These are phyloP conservation scores for Dendrolimus punctatus DNA, from an alignment of 1,140 invertebrate genomes.

Conservation along the genomic window DNA sequence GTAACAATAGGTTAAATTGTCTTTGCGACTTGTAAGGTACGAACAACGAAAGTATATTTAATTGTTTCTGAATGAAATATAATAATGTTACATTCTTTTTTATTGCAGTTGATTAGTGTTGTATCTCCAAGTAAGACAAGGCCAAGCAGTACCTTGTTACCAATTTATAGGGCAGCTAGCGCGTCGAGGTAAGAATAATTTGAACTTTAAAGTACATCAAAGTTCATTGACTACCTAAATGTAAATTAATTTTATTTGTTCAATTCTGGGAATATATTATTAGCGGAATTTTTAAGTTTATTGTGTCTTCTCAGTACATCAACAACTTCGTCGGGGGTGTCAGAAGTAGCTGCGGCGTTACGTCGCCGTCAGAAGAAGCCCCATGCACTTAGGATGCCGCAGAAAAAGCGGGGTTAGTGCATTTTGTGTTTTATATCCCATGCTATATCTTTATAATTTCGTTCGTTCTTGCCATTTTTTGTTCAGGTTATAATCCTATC, in stretches of 20 bases:
- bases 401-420: constrained; percentile 51
- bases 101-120: constrained; percentile 58
- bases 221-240: too few relatives aligned
- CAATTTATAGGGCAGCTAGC: constrained; percentile 58
- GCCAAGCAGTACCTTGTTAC: constrained; percentile 52
- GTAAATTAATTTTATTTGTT: too few relatives aligned
- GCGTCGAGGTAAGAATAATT: constrained; percentile 43
- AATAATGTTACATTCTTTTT: neutral
- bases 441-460: too few relatives aligned
- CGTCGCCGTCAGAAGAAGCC: constrained; percentile 59
- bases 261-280: neutral
- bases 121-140: constrained; percentile 59
- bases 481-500: too few relatives aligned
- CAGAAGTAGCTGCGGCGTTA: constrained; percentile 56
- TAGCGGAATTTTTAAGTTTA: constrained; percentile 3
- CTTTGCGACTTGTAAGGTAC: neutral
- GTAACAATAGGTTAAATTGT: too few relatives aligned
- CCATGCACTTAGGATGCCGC: constrained; percentile 53
- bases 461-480: too few relatives aligned
- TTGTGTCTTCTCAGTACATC: constrained; percentile 34
- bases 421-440: too few relatives aligned
- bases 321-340: constrained; percentile 59
- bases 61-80: neutral
- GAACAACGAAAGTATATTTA: neutral
- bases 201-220: neutral